Evolutionary conservation across 1,140 invertebrate genomes (phyloP).

Genomic region (Drosophila kurseongensis): DNA sequence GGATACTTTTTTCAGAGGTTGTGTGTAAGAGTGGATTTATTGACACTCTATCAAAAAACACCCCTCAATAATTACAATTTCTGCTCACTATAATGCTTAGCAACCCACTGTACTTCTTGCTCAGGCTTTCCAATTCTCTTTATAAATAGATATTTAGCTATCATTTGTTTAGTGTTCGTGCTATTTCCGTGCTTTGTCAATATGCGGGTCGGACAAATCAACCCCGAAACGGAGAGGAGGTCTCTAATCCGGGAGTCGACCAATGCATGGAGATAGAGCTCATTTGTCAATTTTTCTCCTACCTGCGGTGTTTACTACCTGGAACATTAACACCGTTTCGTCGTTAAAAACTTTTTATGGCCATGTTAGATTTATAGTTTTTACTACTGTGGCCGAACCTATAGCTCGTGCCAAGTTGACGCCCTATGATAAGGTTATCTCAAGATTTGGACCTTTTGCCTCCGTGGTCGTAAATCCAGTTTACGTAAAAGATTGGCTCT

Average conservation of each 20-base stretch:
- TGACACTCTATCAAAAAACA: not conserved
- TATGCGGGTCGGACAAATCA: constrained; percentile 26
- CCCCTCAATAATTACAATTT: not conserved
- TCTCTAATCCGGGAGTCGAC: constrained; percentile 6
- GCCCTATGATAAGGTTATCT: constrained; percentile 38
- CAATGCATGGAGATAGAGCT: constrained; percentile 9
- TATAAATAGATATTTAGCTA: constrained; percentile 27
- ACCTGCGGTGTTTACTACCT: constrained; percentile 34
- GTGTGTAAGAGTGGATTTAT: not conserved
- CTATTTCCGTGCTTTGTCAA: constrained; percentile 38
- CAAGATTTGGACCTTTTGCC: constrained; percentile 22
- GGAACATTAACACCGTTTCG: constrained; percentile 22
- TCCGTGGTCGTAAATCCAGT: constrained; percentile 29
- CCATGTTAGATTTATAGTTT: constrained; percentile 17
- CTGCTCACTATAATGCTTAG: constrained; percentile 18
- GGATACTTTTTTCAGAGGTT: not conserved
- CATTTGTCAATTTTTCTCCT: constrained; percentile 1
- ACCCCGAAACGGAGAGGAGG: constrained; percentile 12
- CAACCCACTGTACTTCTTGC: not conserved
- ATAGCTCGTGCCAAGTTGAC: constrained; percentile 30
- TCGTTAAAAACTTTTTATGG: constrained; percentile 21
- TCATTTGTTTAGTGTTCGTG: constrained; percentile 28
- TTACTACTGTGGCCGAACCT: constrained; percentile 18
- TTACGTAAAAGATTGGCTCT: constrained; percentile 36
- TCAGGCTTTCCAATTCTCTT: not conserved